Conservation (phyloP, 2,113 vertebrate species). For the Labrus mixtus region DNA sequence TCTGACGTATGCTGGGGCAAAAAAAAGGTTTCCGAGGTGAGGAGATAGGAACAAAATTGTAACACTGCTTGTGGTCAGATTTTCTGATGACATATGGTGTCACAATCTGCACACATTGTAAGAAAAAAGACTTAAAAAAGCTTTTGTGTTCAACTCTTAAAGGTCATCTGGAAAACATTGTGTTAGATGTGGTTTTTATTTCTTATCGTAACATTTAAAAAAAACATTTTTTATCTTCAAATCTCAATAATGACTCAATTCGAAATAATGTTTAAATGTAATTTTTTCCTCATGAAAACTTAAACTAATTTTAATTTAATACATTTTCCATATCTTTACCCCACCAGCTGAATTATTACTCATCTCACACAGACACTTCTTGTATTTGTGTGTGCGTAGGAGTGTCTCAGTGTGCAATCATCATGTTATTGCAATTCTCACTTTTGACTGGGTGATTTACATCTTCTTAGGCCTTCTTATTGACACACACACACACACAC, state of each 20-base stretch:
- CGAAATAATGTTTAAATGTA: not conserved
- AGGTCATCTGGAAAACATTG: not conserved
- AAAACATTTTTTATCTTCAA: not conserved
- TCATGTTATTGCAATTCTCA: constrained; percentile 74
- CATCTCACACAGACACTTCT: constrained; percentile 26
- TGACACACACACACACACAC: constrained; percentile 12
- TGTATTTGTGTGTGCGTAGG: not conserved
- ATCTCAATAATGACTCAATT: not conserved
- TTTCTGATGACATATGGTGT: constrained; percentile 13
- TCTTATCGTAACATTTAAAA: too few relatives aligned
- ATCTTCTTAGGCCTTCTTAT: constrained; percentile 48
- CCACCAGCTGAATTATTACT: constrained; percentile 44
- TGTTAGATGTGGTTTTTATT: not conserved
- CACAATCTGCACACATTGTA: not conserved
- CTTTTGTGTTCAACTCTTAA: not conserved
- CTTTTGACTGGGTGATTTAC: constrained; percentile 73
- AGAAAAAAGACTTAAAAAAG: constrained; percentile 1
- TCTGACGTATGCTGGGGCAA: constrained; percentile 34
- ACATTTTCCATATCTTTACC: not conserved
- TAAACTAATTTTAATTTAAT: not conserved
- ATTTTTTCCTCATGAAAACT: not conserved
- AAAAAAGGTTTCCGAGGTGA: constrained; percentile 54
- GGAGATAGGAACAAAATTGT: constrained; percentile 48
- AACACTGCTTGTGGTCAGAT: constrained; percentile 8
- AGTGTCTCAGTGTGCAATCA: constrained; percentile 46